A percentile compares a stretch with the other conserved stretches of the same genome.
These are phyloP conservation scores for Mythimna ferrago DNA, from an alignment of 2,888 invertebrate species.

Conservation along the genomic window DNA sequence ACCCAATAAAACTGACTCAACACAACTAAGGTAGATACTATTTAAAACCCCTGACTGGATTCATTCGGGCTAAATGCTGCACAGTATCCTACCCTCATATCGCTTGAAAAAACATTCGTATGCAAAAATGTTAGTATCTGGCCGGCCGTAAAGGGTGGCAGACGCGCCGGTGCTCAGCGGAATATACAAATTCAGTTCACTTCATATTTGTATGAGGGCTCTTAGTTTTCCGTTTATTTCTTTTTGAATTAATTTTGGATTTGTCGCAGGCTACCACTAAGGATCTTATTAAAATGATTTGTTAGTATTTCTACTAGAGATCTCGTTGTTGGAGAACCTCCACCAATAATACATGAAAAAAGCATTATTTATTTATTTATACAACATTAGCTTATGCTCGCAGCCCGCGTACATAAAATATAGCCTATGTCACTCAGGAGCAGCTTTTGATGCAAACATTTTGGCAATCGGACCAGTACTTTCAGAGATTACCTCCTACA, in stretches of 20 bases:
- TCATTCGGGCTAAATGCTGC: constrained; percentile 35
- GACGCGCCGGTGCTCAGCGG: constrained; percentile 17
- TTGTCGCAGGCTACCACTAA: background rate
- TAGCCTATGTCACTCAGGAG: too few species aligned
- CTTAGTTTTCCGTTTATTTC: constrained; percentile 17
- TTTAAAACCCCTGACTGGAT: constrained; percentile 49
- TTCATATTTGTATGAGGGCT: constrained; percentile 41
- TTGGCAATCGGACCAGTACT: too few species aligned
- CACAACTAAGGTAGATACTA: constrained; percentile 36
- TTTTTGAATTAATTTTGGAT: constrained; percentile 36
- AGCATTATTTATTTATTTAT: too few species aligned
- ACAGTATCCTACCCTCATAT: constrained; percentile 44
- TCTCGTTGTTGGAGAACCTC: background rate
- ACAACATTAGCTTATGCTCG: too few species aligned
- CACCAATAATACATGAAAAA: too few species aligned
- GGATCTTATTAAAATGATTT: background rate
- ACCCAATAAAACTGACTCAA: constrained; percentile 30
- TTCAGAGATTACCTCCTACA: too few species aligned
- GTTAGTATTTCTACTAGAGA: background rate
- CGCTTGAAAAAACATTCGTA: constrained; percentile 52
- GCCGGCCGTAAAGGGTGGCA: constrained; percentile 24
- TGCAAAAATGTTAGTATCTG: constrained; percentile 49
- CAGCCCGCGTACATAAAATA: too few species aligned
- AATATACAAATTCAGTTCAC: constrained; percentile 37
- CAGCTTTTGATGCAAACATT: too few species aligned